These are phyloP conservation scores for Ctenomys sociabilis DNA, from an alignment of 2,113 vertebrate genomes.

Conservation along the genomic window DNA sequence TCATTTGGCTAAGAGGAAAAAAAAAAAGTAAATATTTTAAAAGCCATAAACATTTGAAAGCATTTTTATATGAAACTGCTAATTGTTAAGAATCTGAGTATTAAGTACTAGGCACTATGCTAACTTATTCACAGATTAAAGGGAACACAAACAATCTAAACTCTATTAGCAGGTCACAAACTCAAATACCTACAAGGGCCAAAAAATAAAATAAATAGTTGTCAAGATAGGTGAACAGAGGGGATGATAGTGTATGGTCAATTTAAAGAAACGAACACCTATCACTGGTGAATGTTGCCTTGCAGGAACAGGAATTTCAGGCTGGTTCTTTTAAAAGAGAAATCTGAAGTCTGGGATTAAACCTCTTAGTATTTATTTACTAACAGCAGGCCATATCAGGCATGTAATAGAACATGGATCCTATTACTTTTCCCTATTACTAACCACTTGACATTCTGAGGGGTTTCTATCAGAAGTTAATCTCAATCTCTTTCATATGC, in stretches of 20 bases:
- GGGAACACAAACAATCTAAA: conserved; percentile 29
- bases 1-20: conserved; percentile 90
- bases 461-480: neutral
- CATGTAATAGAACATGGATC: conserved; percentile 20
- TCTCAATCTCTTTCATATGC: neutral
- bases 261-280: neutral
- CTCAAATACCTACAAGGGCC: neutral
- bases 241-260: neutral
- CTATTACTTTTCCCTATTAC: neutral
- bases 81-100: conserved; percentile 38
- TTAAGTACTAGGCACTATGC: neutral
- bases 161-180: conserved; percentile 19
- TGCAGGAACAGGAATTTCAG: neutral
- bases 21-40: conserved; percentile 62
- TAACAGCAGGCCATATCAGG: neutral
- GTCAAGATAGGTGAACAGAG: neutral
- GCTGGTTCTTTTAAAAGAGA: neutral
- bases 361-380: neutral
- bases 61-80: conserved; percentile 55
- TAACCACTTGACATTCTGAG: neutral
- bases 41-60: conserved; percentile 20
- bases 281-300: neutral
- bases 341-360: neutral
- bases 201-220: neutral
- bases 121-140: conserved; percentile 50